phyloP scores from a whole-genome alignment of 2,797 vertebrate genomes.

The Chiloscyllium punctatum region DNA sequence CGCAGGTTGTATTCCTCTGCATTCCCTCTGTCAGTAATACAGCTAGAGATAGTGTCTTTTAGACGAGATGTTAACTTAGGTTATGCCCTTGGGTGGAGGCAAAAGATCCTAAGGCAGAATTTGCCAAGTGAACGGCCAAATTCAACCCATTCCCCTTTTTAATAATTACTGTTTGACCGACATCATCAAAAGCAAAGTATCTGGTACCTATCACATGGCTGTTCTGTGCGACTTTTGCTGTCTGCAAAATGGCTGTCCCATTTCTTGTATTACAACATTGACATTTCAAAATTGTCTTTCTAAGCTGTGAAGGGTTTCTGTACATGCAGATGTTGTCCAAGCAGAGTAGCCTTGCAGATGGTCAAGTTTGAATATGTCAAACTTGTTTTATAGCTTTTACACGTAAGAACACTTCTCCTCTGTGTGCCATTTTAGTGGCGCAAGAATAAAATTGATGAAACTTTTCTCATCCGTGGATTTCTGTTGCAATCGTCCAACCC shows the following conservation, averaged over 20 bases:
- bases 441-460: neutral
- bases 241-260: neutral
- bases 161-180: neutral
- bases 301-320: neutral
- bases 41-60: neutral
- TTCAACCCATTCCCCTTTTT: neutral
- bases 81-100: neutral
- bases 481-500: neutral
- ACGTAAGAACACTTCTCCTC: neutral
- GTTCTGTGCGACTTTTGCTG: neutral
- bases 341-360: neutral
- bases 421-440: neutral
- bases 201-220: neutral
- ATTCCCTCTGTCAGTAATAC: neutral
- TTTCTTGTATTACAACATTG: neutral
- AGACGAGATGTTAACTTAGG: neutral
- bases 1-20: neutral
- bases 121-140: neutral
- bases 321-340: neutral
- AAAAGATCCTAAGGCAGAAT: neutral
- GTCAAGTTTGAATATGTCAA: neutral
- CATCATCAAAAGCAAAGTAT: neutral
- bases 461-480: neutral
- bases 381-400: neutral
- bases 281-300: neutral